Base-by-base conservation (phyloP, 2,888 invertebrate species). In the Dorcus parallelipipedus region DNA sequence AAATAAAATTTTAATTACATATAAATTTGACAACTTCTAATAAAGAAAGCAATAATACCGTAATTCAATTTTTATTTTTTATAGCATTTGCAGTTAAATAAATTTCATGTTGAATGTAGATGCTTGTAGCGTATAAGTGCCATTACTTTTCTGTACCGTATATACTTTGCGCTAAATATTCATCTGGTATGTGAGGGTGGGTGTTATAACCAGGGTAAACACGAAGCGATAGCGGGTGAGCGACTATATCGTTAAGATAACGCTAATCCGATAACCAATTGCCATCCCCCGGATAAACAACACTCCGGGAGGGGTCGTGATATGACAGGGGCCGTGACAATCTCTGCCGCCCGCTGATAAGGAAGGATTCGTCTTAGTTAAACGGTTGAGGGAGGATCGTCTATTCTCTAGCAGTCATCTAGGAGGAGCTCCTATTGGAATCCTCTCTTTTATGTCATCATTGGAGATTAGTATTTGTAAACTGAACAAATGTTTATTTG, bases 241-340 rank as follows among this genome's bases (percentile, higher is more conserved):
- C 72, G 72, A 73, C 75, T 76, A 76, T 77, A 78, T 78, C 77
- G 77, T 77, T 77, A 74, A 78, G 78, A 78, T 78, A 78, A 78
- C 73, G 75, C 71, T 78, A 78, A 78, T 78, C 78, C 78, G 78
- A 78, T 78, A 78, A 78, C 75, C 78, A 77, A 78, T 78, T 77
- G 76, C 77, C 73, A 71, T 68, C 67, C 72, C 71, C 70, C 69
- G 73, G 74, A 76, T 77, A 77, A 76, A 77, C 76, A 76, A 73
- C 72, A 72, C 72, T 69, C 70, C 70, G 67, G 56, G 49, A 59
- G 63, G 68, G 66, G 62, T 53, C 55, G 61, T 60, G 75, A 74
- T 74, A 74, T 76, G 75, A 77, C 74, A 72, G 73, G 71, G 71
- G 71, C 74, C 73, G 73, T 76, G 76, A 77, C 77, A 77, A 77